Percentiles rank a stretch among this genome's conserved stretches.
Evolutionary conservation across 2,113 vertebrate species (phyloP).

Genomic region (Phocoena sinus): DNA sequence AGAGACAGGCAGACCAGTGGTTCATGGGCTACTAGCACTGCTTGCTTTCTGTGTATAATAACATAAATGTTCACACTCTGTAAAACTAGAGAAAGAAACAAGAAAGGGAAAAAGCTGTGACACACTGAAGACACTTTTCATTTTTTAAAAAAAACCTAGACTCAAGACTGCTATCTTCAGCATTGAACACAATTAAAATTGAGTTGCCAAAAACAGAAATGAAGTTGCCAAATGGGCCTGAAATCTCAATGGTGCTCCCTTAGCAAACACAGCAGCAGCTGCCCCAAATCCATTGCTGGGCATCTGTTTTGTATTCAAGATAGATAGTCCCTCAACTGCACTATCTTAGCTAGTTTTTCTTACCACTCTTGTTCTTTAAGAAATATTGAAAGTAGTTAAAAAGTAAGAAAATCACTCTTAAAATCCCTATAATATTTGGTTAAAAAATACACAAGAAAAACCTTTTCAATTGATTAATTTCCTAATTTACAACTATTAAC

Average conservation of each 20-base stretch:
- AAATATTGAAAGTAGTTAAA: slow-evolving; percentile 27
- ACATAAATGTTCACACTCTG: neutral
- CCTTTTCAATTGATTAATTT: neutral
- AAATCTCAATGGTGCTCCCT: neutral
- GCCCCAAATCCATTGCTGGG: slow-evolving; percentile 22
- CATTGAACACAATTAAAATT: slow-evolving; percentile 19
- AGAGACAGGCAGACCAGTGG: neutral
- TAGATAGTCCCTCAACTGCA: neutral
- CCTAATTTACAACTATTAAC: neutral
- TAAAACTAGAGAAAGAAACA: neutral
- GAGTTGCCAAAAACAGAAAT: neutral
- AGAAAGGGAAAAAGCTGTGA: neutral
- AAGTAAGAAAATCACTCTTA: slow-evolving; percentile 28
- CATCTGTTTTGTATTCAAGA: neutral
- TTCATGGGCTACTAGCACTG: neutral
- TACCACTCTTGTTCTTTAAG: neutral
- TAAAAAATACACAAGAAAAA: neutral
- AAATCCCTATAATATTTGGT: slow-evolving; percentile 25
- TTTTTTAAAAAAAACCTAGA: slow-evolving; percentile 9
- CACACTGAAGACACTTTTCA: neutral
- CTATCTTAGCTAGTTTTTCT: slow-evolving; percentile 7
- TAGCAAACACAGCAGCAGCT: neutral
- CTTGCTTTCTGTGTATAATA: neutral
- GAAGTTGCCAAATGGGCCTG: neutral
- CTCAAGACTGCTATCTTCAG: neutral